Conservation (phyloP, 2,797 vertebrate species). For the Scomberomorus guttatus region DNA sequence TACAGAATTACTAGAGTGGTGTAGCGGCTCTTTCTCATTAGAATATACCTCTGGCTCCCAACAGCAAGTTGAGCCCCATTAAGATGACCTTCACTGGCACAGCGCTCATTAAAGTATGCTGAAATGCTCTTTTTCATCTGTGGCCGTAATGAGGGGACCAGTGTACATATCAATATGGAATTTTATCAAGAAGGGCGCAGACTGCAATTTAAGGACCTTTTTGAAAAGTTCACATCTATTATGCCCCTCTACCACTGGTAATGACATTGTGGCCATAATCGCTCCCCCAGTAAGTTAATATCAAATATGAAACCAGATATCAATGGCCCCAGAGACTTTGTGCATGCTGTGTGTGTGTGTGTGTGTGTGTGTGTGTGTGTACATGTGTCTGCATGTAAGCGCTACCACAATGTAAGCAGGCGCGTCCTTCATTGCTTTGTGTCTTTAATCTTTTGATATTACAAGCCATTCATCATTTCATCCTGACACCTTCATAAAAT, state of each 20-base stretch:
- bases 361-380: slow-evolving; percentile 37
- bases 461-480: slow-evolving; percentile 91
- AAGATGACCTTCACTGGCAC: slow-evolving; percentile 87
- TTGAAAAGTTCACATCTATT: slow-evolving; percentile 89
- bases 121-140: slow-evolving; percentile 84
- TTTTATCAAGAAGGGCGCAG: slow-evolving; percentile 80
- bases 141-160: slow-evolving; percentile 82
- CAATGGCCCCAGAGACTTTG: slow-evolving; percentile 78
- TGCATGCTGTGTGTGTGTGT: slow-evolving; percentile 21
- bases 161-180: slow-evolving; percentile 83
- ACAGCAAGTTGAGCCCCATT: slow-evolving; percentile 85
- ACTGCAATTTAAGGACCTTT: slow-evolving; percentile 86
- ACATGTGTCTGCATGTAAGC: slow-evolving; percentile 70
- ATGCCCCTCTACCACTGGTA: slow-evolving; percentile 80
- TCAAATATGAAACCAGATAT: slow-evolving; percentile 83
- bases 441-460: slow-evolving; percentile 88
- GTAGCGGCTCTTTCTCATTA: slow-evolving; percentile 83
- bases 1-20: slow-evolving; percentile 75
- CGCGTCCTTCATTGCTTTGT: slow-evolving; percentile 77
- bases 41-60: slow-evolving; percentile 85
- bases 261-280: slow-evolving; percentile 83
- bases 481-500: slow-evolving; percentile 89
- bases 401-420: slow-evolving; percentile 67
- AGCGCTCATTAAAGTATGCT: slow-evolving; percentile 81
- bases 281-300: slow-evolving; percentile 86